Conservation (phyloP, 1,140 invertebrate genomes). For the Coelopa frigida region DNA sequence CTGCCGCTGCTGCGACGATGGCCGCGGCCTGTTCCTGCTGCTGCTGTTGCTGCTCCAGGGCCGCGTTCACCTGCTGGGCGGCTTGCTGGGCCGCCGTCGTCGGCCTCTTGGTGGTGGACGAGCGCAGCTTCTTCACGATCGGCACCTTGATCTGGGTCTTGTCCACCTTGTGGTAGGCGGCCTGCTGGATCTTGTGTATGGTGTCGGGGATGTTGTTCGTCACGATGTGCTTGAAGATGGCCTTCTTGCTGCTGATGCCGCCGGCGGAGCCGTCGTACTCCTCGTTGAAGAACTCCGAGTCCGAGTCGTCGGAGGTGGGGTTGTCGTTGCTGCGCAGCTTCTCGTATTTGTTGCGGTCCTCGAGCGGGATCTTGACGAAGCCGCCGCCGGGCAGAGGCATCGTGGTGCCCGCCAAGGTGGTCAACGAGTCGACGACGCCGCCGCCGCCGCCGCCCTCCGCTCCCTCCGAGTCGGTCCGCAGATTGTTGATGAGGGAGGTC, state of each 20-base stretch:
- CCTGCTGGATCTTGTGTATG: constrained; percentile 43
- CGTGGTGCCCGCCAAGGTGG: constrained; percentile 1
- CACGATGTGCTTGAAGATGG: constrained; percentile 48
- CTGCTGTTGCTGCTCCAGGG: constrained; percentile 21
- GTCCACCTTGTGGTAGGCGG: constrained; percentile 47
- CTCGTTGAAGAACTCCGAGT: constrained; percentile 37
- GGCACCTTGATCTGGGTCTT: constrained; percentile 39
- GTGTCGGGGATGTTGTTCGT: constrained; percentile 48
- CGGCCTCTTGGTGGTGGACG: constrained; percentile 41
- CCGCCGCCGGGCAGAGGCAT: constrained; percentile 11
- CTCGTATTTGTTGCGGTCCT: constrained; percentile 73
- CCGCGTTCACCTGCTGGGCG: constrained; percentile 37
- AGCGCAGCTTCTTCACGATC: constrained; percentile 44
- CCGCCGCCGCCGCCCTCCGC: neutral
- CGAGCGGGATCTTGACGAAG: constrained; percentile 58
- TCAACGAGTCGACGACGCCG: constrained; percentile 2
- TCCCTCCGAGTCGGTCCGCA: constrained; percentile 35
- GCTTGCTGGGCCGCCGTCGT: constrained; percentile 35
- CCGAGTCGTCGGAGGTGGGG: constrained; percentile 55
- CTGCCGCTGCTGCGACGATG: constrained; percentile 22
- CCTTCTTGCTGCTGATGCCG: constrained; percentile 27
- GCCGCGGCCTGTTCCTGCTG: constrained; percentile 29
- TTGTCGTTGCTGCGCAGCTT: constrained; percentile 58
- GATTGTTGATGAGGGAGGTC: constrained; percentile 35
- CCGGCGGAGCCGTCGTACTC: constrained; percentile 19